Base-by-base conservation (phyloP, 2,888 invertebrate species). In the Amiota minor region DNA sequence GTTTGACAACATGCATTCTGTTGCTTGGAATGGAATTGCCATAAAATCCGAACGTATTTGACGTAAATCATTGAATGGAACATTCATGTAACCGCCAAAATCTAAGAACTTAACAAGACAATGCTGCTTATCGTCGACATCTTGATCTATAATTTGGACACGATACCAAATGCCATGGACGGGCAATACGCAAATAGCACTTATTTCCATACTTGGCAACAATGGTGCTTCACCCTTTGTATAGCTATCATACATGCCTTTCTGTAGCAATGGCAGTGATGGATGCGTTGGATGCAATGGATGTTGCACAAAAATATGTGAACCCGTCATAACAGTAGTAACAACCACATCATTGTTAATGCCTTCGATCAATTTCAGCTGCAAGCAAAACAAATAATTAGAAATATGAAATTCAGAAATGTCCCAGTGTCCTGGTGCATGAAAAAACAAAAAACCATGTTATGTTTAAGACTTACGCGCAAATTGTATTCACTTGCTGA, bases 11-110 rank as follows among this genome's bases (percentile, higher is more conserved):
- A 95, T 93, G 88, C 98, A 97, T 91, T 99, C 99, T 68, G 96
- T 95, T 74, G 98, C 97, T 93, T 99, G 98, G 93, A 99, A 99
- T 71, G 99, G 99, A 89, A 98, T 92, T 74, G 94, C 92, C 92
- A 98, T 94, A 89, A 97, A 98, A 90, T 99, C 98, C 72, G 94
- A 94, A 83, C 97, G 93, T 81, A 99, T 98, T 91, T 98, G 98
- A 88, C 96, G 93, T 87, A 99, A 92, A 79, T 93, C 92, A 72
- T 93, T 91, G 80, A 94, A 94, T 82, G 93, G 93, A 72, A 98
- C 92, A 74, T 93, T 93, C 86, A 94, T 93, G 90, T 95, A 99
- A 70, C 99, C 99, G 68, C 99, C 99, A 86, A 97, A 97, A 91
- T 99, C 99, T 70, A 99, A 94, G 89, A 97, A 94, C 90, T 95